These are phyloP conservation scores for Nemoura dubitans DNA, from an alignment of 2,888 invertebrate genomes.

Conservation along the genomic window DNA sequence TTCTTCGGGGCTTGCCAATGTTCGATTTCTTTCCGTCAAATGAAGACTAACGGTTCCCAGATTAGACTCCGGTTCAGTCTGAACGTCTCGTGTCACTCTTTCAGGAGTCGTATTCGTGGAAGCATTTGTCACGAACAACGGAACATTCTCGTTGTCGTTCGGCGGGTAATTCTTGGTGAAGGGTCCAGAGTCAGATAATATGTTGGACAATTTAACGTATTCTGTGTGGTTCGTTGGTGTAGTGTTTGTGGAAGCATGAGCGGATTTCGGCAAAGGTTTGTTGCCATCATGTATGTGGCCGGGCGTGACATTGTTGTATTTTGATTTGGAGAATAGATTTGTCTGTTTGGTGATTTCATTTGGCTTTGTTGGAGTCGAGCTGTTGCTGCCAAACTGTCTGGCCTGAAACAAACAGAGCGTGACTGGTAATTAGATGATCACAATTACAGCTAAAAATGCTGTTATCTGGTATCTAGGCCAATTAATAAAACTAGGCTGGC, in stretches of 20 bases:
- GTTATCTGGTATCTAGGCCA: not conserved
- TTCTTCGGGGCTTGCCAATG: not conserved
- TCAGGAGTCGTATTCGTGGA: constrained; percentile 8
- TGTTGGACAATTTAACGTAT: not conserved
- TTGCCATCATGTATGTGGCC: not conserved
- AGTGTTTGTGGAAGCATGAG: not conserved
- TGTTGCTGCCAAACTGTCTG: not conserved
- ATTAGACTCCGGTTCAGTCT: not conserved
- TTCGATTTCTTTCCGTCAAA: not conserved
- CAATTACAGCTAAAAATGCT: not conserved
- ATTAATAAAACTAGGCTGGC: not conserved
- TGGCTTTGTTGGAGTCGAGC: not conserved
- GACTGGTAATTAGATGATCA: not conserved
- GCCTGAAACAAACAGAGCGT: not conserved
- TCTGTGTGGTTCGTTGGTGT: not conserved
- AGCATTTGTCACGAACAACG: not conserved
- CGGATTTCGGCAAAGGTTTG: not conserved
- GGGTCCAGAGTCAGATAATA: not conserved
- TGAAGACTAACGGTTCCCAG: not conserved
- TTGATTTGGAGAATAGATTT: not conserved
- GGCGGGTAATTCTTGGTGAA: not conserved
- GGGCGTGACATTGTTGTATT: not conserved
- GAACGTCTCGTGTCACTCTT: not conserved
- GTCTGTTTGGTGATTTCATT: not conserved
- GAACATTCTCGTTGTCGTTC: not conserved